Evolutionary conservation across 2,888 invertebrate genomes (phyloP).

Genomic region (Malthinus seriepunctatus): DNA sequence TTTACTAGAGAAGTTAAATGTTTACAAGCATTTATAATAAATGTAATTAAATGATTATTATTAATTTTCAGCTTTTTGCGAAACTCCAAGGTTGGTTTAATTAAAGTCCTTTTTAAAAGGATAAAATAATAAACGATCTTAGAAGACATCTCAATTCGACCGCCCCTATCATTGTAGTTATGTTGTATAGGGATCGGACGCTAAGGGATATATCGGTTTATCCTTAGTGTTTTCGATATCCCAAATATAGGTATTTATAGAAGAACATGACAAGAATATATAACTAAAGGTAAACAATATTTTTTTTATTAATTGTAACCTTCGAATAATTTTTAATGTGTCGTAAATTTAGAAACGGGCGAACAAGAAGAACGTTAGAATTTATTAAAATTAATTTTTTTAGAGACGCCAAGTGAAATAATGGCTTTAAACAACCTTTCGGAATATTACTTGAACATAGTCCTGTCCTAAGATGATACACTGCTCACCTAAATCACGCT

Average conservation of each 20-base stretch:
- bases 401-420: too few relatives aligned
- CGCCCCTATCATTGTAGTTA: constrained; percentile 27
- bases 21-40: too few relatives aligned
- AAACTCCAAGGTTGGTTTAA: not conserved
- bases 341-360: too few relatives aligned
- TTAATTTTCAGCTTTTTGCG: too few relatives aligned
- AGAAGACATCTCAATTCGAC: constrained; percentile 24
- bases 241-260: constrained; percentile 19
- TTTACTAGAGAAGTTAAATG: not conserved
- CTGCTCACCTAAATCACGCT: constrained; percentile 20
- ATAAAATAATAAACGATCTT: constrained; percentile 25
- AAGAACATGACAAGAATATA: constrained; percentile 13
- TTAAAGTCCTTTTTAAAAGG: constrained; percentile 15
- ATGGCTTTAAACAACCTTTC: not conserved
- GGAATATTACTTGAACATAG: constrained; percentile 4
- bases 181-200: constrained; percentile 22
- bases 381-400: not conserved
- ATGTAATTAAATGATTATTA: too few relatives aligned
- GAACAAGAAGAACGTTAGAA: not conserved
- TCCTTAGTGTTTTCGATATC: constrained; percentile 20
- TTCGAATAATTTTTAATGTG: too few relatives aligned
- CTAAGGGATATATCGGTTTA: constrained; percentile 24
- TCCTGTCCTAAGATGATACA: constrained; percentile 18
- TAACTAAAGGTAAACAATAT: constrained; percentile 10
- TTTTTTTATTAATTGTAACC: too few relatives aligned